Evolutionary conservation across 1,140 invertebrate genomes (phyloP), one percentile per base, ranked within the genome.

Genomic region (Nasonia longicornis): DNA sequence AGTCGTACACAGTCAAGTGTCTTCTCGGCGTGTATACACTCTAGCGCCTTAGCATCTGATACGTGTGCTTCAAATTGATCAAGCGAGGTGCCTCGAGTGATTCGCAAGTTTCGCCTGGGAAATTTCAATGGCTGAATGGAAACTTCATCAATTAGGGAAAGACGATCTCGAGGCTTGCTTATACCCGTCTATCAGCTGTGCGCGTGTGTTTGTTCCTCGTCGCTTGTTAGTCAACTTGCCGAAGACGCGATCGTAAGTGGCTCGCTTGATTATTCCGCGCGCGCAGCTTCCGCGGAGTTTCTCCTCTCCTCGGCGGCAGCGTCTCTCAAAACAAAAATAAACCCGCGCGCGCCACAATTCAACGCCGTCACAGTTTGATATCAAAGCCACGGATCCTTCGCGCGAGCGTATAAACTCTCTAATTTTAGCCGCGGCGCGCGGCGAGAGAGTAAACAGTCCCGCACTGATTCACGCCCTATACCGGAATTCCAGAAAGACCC

Each of bases 81-180:
- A 58, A 58, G 14, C 4, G 16, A 58, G 38, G 22, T 20, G 35
- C 38, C 29, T 64, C 35, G 22, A 72, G 58, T 81, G 26, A 81
- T 81, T 81, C 42, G 66, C 45, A 52, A 70, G 63, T 63, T 67
- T 26, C 35, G 8, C 29, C 35, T 35, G 45, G 38, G 72, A 35
- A 63, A 70, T 81, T 81, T 63, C 66, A 76, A 71, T 71, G 29
- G 48, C 73, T 52, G 71, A 80, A 75, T 69, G n/a, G 67, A 70
- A 81, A 81, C 73, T 76, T 58, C 29, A 63, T 70, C 63, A 81
- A 77, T 81, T 77, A 81, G 20, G 45, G 45, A 16, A 75, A 26
- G 77, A 74, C 10, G 69, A 72, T 73, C 26, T 31, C 29, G 48
- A 31, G 38, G 11, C 35, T 38, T 22, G 67, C 20, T 42, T 22